These are phyloP conservation scores for Arenaria interpres DNA, from an alignment of 2,113 vertebrate genomes.

Conservation along the genomic window DNA sequence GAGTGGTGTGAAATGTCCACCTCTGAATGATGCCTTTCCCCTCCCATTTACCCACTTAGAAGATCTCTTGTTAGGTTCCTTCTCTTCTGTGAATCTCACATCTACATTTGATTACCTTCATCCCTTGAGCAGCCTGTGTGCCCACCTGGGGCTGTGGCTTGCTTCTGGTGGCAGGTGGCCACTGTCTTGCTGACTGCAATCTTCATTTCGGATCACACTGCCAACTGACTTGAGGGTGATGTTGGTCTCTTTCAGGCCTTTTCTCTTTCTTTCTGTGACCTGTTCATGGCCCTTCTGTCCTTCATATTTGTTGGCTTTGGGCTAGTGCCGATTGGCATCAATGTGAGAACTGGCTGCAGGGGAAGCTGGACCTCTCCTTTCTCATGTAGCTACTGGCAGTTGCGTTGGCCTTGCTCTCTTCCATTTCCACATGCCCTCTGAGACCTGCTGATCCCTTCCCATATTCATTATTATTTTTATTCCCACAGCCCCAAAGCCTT, in stretches of 20 bases:
- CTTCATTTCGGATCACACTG: not conserved
- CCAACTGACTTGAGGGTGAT: not conserved
- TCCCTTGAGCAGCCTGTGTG: not conserved
- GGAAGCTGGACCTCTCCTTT: not conserved
- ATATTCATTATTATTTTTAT: not conserved
- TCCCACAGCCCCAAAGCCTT: not conserved
- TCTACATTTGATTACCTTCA: not conserved
- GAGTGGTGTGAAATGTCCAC: not conserved
- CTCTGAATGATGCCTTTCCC: not conserved
- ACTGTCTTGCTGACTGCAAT: not conserved
- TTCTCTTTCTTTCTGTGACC: not conserved
- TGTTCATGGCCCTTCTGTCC: not conserved
- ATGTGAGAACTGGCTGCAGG: not conserved
- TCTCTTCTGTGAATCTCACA: not conserved
- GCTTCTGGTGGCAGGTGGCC: not conserved
- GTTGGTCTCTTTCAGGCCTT: not conserved
- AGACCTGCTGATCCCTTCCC: not conserved
- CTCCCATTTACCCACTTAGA: not conserved
- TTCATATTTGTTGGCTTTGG: not conserved
- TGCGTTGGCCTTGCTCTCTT: not conserved
- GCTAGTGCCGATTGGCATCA: accelerated
- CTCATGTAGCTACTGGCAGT: accelerated
- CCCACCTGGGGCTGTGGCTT: accelerated
- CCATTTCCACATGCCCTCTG: not conserved
- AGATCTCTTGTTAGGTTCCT: not conserved